A percentile compares a stretch with the other conserved stretches of the same genome.
These are phyloP conservation scores for Triplophysa rosa DNA, from an alignment of 2,113 vertebrate species.

Conservation along the genomic window DNA sequence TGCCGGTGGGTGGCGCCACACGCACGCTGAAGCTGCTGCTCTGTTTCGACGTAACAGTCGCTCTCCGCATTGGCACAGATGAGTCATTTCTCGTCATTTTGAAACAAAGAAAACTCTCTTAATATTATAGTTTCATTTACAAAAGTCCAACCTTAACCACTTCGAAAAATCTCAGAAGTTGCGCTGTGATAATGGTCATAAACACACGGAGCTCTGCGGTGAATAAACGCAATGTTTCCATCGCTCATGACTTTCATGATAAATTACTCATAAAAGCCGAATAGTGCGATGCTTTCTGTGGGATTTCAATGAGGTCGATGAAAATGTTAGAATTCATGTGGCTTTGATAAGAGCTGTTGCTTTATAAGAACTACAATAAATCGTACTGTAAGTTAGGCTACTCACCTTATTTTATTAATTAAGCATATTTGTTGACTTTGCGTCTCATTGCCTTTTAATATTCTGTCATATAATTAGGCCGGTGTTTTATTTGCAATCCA, in stretches of 20 bases:
- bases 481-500: no score
- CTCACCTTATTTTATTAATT: no score
- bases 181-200: background rate
- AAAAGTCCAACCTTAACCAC: constrained; percentile 13
- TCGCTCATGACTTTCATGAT: background rate
- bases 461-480: no score
- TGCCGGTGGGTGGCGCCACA: constrained; percentile 17
- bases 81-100: constrained; percentile 22
- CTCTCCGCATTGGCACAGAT: constrained; percentile 11
- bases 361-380: background rate
- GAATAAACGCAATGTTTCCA: background rate
- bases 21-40: background rate
- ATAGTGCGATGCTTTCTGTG: background rate
- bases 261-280: background rate
- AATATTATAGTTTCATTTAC: constrained; percentile 16
- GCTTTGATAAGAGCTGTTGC: no score
- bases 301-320: background rate
- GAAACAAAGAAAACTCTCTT: constrained; percentile 39
- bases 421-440: no score
- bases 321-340: no score
- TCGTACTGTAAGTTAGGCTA: no score
- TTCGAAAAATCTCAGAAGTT: background rate
- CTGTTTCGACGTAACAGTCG: background rate
- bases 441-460: no score
- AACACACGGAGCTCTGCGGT: background rate